phyloP scores from a whole-genome alignment of 2,888 invertebrate species.

The Ligdia adustata region DNA sequence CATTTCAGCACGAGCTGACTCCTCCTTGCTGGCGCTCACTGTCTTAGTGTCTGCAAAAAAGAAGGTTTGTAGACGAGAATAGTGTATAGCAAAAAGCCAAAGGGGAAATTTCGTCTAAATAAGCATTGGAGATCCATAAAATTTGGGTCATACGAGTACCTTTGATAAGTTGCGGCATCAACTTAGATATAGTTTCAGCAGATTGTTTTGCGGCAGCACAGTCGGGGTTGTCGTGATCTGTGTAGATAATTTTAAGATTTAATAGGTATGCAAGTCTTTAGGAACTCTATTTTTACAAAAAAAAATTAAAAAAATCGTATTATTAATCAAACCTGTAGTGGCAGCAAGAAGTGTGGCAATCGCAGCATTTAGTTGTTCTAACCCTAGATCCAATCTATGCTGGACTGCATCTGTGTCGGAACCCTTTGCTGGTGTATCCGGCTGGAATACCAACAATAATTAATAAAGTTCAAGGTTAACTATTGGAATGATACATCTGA shows the following conservation, averaged over 20 bases:
- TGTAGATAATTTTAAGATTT: background rate
- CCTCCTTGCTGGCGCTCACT: conserved; percentile 36
- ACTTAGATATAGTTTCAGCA: conserved; percentile 41
- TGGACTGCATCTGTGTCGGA: background rate
- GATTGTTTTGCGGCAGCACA: conserved; percentile 46
- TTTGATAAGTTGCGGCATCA: conserved; percentile 47
- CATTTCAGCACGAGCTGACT: conserved; percentile 37
- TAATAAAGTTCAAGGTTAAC: no score
- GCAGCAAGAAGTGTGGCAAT: conserved; percentile 45
- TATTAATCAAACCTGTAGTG: conserved; percentile 30
- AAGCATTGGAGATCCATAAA: no score
- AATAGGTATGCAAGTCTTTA: no score
- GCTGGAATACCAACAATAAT: background rate
- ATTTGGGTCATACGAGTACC: no score
- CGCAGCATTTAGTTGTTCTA: conserved; percentile 46
- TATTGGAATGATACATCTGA: no score
- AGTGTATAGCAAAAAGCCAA: no score
- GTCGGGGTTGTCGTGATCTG: conserved; percentile 49
- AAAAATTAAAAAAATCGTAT: conserved; percentile 5
- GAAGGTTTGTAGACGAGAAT: no score
- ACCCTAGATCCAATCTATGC: conserved; percentile 26
- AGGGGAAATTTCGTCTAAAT: no score
- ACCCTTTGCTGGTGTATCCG: background rate
- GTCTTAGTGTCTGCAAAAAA: conserved; percentile 45
- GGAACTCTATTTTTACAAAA: no score